phyloP scores from a whole-genome alignment of 2,797 vertebrate species.

The Muscicapa striata region DNA sequence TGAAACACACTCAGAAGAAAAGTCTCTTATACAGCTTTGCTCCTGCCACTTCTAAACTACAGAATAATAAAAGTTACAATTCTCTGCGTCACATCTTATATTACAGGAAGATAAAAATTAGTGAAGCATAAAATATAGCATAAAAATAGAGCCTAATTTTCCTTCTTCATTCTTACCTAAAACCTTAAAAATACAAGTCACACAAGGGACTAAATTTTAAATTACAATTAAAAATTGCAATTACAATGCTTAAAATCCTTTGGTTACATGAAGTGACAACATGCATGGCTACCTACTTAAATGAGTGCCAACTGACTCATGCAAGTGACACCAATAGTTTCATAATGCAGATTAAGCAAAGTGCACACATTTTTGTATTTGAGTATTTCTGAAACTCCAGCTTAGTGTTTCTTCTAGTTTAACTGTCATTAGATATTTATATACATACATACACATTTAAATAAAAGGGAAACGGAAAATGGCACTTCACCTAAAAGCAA shows the following conservation, averaged over 20 bases:
- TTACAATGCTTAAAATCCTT: background rate
- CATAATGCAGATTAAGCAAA: background rate
- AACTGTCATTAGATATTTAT: conserved; percentile 3
- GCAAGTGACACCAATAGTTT: background rate
- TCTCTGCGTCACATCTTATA: background rate
- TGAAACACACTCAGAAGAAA: background rate
- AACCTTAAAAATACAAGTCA: background rate
- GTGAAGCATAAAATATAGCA: conserved; percentile 25
- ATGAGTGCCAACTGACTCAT: background rate
- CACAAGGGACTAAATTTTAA: background rate
- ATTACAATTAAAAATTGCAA: background rate
- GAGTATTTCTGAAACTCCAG: background rate
- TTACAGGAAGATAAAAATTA: conserved; percentile 32
- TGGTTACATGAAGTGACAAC: background rate
- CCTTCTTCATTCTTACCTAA: background rate
- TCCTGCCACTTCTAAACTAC: background rate
- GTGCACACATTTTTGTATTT: background rate
- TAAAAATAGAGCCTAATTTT: background rate
- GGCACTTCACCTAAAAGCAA: conserved; percentile 13
- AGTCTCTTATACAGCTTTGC: background rate
- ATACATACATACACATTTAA: background rate
- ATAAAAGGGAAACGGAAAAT: conserved; percentile 20
- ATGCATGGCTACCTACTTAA: background rate
- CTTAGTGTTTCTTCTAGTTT: conserved; percentile 16
- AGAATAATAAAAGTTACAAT: background rate